These are phyloP conservation scores for Ia io DNA, from an alignment of 2,113 vertebrate species.

Conservation along the genomic window DNA sequence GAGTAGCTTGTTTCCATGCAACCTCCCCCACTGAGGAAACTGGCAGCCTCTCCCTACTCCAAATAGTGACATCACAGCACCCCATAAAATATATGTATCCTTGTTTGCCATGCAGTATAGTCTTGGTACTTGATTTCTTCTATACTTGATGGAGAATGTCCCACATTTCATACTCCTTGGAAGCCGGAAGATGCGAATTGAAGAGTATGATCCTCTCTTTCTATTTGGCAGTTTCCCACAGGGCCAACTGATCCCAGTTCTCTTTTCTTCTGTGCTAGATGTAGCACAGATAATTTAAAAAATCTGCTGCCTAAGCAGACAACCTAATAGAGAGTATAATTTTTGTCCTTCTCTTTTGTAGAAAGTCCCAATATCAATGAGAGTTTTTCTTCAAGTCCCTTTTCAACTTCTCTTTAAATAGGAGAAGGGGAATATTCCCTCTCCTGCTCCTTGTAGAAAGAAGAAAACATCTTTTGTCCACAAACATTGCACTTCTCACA, in stretches of 20 bases:
- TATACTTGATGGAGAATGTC: not conserved
- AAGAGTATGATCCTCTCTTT: not conserved
- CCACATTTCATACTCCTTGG: not conserved
- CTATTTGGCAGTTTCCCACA: not conserved
- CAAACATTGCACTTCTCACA: not conserved
- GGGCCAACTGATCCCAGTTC: not conserved
- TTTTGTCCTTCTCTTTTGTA: not conserved
- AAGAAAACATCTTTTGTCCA: not conserved
- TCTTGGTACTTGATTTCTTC: not conserved
- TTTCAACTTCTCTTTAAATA: not conserved
- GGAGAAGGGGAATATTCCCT: not conserved
- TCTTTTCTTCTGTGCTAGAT: not conserved
- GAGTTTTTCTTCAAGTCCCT: not conserved
- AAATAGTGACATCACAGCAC: not conserved
- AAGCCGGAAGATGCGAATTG: not conserved
- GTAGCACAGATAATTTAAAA: not conserved
- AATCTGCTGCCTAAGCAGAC: not conserved
- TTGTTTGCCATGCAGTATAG: not conserved
- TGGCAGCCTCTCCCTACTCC: not conserved
- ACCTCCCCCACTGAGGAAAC: not conserved
- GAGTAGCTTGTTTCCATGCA: not conserved
- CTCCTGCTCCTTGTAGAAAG: not conserved
- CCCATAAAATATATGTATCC: not conserved
- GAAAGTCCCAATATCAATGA: not conserved
- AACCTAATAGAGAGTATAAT: not conserved